phyloP scores from a whole-genome alignment of 2,797 vertebrate genomes.

The Sebastes minor region DNA sequence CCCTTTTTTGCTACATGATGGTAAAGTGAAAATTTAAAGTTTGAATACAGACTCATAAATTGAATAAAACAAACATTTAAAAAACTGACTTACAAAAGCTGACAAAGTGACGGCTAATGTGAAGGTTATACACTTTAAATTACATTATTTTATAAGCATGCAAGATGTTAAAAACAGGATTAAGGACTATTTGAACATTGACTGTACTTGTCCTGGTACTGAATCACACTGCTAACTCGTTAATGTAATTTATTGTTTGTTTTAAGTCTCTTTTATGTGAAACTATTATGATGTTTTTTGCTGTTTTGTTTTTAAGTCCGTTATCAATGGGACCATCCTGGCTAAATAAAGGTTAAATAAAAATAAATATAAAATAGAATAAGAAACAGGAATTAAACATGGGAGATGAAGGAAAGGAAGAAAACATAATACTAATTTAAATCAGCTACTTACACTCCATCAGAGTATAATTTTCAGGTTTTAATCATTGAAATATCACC shows the following conservation, averaged over 20 bases:
- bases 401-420: background rate
- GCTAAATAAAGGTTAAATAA: no score
- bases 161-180: no score
- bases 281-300: no score
- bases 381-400: background rate
- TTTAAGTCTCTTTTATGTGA: no score
- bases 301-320: no score
- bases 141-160: no score
- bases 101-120: background rate
- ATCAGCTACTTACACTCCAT: background rate
- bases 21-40: background rate
- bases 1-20: background rate
- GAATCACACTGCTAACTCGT: no score
- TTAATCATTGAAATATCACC: background rate
- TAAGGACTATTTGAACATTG: no score
- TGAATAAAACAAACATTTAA: background rate
- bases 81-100: background rate
- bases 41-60: background rate
- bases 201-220: no score
- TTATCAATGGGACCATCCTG: no score
- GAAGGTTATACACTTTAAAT: background rate
- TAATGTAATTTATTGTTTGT: no score
- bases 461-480: background rate
- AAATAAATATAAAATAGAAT: no score
- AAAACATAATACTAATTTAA: background rate